Conservation (phyloP, 2,113 vertebrate genomes). For the Sigmodon hispidus region DNA sequence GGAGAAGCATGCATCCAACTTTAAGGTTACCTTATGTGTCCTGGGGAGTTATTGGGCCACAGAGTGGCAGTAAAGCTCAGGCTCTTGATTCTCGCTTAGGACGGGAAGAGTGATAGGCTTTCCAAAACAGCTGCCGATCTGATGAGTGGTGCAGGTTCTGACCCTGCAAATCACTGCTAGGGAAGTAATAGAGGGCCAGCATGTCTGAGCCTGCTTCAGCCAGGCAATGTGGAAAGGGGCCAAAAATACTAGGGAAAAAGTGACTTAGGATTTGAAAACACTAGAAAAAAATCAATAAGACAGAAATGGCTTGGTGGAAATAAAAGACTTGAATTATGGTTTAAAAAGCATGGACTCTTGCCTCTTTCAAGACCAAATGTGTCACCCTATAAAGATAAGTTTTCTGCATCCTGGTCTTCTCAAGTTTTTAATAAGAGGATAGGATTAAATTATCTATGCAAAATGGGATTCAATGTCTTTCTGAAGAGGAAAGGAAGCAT, state of each 20-base stretch:
- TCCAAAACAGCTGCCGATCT: not conserved
- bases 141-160: not conserved
- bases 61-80: not conserved
- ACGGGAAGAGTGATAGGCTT: not conserved
- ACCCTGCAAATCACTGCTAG: slow-evolving; percentile 37
- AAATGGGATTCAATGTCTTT: not conserved
- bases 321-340: not conserved
- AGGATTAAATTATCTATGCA: not conserved
- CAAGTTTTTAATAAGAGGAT: not conserved
- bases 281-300: slow-evolving; percentile 6
- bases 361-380: not conserved
- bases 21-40: not conserved
- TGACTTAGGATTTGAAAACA: slow-evolving; percentile 45
- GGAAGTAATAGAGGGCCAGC: not conserved
- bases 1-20: not conserved
- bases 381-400: not conserved
- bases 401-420: not conserved
- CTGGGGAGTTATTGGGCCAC: not conserved
- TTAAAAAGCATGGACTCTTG: slow-evolving; percentile 23
- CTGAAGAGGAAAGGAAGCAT: not conserved
- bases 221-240: not conserved
- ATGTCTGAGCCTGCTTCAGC: not conserved
- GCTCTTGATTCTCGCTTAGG: not conserved
- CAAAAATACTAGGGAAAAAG: not conserved
- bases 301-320: slow-evolving; percentile 17